These are phyloP conservation scores for Micrasema longulum DNA, from an alignment of 1,140 invertebrate genomes.

Conservation along the genomic window DNA sequence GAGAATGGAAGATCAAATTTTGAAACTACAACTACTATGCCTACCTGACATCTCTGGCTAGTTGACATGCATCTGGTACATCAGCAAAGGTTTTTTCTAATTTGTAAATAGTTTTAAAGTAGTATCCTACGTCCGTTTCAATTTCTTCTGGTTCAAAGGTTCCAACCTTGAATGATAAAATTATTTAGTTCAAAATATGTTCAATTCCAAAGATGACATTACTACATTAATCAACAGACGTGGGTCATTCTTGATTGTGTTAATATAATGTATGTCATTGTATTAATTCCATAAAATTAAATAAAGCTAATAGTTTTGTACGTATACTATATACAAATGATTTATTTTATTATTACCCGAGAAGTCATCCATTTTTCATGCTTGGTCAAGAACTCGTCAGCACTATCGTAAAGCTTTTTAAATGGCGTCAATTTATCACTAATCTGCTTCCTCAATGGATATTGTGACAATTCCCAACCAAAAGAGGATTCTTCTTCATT, in stretches of 20 bases:
- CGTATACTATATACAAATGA: neutral
- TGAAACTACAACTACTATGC: no score
- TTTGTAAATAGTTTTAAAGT: slow-evolving; percentile 87
- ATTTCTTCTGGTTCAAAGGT: slow-evolving; percentile 90
- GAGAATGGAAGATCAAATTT: no score
- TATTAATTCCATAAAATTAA: neutral
- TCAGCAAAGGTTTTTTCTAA: slow-evolving; percentile 88
- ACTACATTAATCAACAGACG: no score
- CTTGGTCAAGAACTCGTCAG: slow-evolving; percentile 87
- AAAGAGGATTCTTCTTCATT: slow-evolving; percentile 94
- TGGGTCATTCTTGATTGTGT: no score
- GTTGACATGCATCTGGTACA: slow-evolving; percentile 73
- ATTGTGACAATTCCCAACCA: slow-evolving; percentile 89
- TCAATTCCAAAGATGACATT: no score
- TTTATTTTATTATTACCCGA: slow-evolving; percentile 62
- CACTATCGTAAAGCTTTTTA: slow-evolving; percentile 89
- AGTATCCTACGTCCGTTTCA: slow-evolving; percentile 83
- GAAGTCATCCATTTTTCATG: slow-evolving; percentile 86
- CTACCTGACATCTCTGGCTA: slow-evolving; percentile 74
- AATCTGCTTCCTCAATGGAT: slow-evolving; percentile 83
- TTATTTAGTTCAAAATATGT: no score
- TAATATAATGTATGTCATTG: no score
- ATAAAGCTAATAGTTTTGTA: neutral
- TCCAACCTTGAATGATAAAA: slow-evolving; percentile 70
- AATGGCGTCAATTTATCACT: slow-evolving; percentile 85